A percentile compares a stretch with the other conserved stretches of the same genome.
Evolutionary conservation across 2,888 invertebrate genomes (phyloP).

Genomic region (Xestoiulus laeticollis): DNA sequence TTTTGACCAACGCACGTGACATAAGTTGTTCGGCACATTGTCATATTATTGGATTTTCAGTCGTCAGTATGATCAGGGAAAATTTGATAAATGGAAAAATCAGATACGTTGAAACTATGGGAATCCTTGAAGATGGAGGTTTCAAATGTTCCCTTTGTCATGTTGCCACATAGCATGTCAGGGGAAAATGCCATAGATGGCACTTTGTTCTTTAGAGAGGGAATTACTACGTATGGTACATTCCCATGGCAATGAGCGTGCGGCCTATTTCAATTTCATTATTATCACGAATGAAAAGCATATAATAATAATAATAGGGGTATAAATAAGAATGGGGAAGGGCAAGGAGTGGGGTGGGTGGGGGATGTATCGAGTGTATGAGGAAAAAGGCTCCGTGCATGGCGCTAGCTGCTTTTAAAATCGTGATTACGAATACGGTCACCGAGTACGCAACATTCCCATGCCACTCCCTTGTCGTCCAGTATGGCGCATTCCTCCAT

Average conservation of each 20-base stretch:
- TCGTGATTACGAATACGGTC: slow-evolving; percentile 37
- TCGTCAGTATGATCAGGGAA: no score
- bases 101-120: no score
- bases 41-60: no score
- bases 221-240: neutral
- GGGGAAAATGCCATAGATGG: neutral
- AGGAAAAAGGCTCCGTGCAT: slow-evolving; percentile 14
- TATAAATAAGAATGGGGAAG: slow-evolving; percentile 33
- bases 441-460: slow-evolving; percentile 1
- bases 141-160: no score
- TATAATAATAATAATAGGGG: slow-evolving; percentile 23
- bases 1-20: no score
- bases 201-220: neutral
- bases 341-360: neutral
- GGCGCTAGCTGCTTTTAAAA: neutral
- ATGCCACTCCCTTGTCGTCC: slow-evolving; percentile 4
- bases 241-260: neutral
- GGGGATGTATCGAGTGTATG: neutral
- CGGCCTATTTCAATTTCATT: slow-evolving; percentile 29
- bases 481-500: slow-evolving; percentile 28
- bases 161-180: neutral
- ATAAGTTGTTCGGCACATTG: no score
- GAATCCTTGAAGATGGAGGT: no score
- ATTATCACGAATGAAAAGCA: neutral
- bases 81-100: no score